Evolutionary conservation across 2,888 invertebrate genomes (phyloP), one percentile per base, ranked within the genome.

Genomic region (Eurois occulta): DNA sequence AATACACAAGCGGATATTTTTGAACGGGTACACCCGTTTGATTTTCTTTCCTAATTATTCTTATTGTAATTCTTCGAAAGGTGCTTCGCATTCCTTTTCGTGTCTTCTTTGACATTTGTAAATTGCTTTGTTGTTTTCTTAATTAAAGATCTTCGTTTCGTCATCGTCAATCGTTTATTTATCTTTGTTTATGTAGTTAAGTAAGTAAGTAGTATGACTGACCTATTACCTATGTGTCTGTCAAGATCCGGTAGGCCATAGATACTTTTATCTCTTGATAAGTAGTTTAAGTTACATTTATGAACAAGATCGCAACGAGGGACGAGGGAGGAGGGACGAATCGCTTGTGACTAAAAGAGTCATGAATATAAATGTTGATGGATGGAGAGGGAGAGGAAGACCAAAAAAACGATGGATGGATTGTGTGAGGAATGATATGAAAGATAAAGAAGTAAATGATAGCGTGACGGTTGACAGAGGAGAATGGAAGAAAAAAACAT

Each of bases 1-100:
- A 84, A 72, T 82, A 78, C 28, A 70, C 41, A 69, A 67, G 52
- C 35, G 16, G 67, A 46, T 67, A 78, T 71, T 83, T 67, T 72
- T 24, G 41, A 72, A 76, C 73, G 48, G 24, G 48, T 46, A 38
- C 11, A 35, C 41, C 43, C 28, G 58, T 72, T 83, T 72, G 35
- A 85, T 75, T 72, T 74, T 69, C 18, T 13, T 2, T 60, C 11
- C 16, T 41, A 41, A 35, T 48, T 48, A 58, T 67, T 67, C 74
- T 48, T 67, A 68, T 71, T 77, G 32, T n/a, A 55, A 77, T 70
- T 72, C 60, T 72, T 21, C 18, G 43, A 32, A 28, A 69, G n/a
- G 18, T 60, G 38, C 41, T 58, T 41, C 4, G 43, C 43, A 58
- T 80, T 43, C 65, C 35, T 55, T 46, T 46, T n/a, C n/a, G 32